phyloP scores from a whole-genome alignment of 92 coral and sea anemone species.

The Phenganax marumi region DNA sequence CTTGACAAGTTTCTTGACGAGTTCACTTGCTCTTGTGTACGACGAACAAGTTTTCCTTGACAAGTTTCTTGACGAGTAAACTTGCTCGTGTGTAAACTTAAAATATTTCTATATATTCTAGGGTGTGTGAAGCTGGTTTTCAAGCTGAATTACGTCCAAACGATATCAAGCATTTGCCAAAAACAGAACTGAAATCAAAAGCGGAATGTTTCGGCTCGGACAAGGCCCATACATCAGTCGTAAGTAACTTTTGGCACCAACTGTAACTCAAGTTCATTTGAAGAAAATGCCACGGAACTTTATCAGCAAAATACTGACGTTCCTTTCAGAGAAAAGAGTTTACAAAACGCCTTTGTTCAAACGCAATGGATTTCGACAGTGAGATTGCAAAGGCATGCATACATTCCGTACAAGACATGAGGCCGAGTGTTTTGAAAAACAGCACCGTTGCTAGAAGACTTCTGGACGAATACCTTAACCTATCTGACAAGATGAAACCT shows the following conservation, averaged over 20 bases:
- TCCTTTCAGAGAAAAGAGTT: neutral
- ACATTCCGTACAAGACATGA: neutral
- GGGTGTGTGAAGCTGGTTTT: conserved; percentile 19
- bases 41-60: too few relatives aligned
- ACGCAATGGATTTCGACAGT: neutral
- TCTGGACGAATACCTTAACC: neutral
- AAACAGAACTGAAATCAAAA: neutral
- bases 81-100: neutral
- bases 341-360: neutral
- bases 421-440: conserved; percentile 3
- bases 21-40: too few relatives aligned
- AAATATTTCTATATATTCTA: neutral
- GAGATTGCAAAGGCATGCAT: neutral
- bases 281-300: too few relatives aligned
- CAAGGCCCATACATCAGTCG: neutral
- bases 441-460: neutral
- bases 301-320: too few relatives aligned
- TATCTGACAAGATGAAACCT: neutral
- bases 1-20: too few relatives aligned
- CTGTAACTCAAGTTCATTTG: neutral
- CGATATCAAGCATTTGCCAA: neutral
- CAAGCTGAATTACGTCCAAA: conserved; percentile 1
- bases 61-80: too few relatives aligned
- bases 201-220: conserved; percentile 2
- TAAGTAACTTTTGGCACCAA: neutral